phyloP scores from a whole-genome alignment of 1,140 invertebrate species.

The Trichonephila clavata region DNA sequence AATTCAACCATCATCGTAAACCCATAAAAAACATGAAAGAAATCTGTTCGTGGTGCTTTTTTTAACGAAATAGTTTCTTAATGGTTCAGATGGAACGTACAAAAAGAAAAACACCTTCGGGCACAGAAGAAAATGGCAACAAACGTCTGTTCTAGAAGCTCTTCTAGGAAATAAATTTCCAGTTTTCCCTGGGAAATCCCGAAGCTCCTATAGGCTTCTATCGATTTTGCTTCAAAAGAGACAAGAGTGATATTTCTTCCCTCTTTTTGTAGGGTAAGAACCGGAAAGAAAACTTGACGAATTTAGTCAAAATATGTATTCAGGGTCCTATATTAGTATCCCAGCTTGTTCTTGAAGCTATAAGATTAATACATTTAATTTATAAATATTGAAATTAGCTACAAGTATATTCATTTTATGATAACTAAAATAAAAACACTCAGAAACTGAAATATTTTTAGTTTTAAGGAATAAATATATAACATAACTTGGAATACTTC shows the following conservation, averaged over 20 bases:
- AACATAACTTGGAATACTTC: no score
- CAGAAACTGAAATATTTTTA: no score
- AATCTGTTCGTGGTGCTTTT: conserved; percentile 36
- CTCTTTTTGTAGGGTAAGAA: background rate
- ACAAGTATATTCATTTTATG: no score
- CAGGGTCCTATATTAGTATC: background rate
- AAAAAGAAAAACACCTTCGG: conserved; percentile 18
- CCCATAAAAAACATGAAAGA: conserved; percentile 53
- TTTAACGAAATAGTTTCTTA: conserved; percentile 61
- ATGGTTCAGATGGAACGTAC: conserved; percentile 38
- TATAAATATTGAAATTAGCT: no score
- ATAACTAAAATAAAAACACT: no score
- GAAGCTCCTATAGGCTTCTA: conserved; percentile 28
- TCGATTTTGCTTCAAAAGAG: conserved; percentile 41
- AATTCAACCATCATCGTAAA: conserved; percentile 56
- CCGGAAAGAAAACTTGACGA: conserved; percentile 5
- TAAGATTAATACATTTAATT: no score
- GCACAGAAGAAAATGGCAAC: conserved; percentile 36
- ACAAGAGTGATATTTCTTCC: conserved; percentile 37
- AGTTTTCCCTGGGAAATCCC: conserved; percentile 54
- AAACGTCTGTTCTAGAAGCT: conserved; percentile 49
- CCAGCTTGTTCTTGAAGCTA: no score
- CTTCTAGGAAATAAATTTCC: conserved; percentile 57
- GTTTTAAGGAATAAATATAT: no score
- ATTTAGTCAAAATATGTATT: conserved; percentile 15